phyloP scores from a whole-genome alignment of 2,113 vertebrate genomes.

The Thunnus maccoyii region DNA sequence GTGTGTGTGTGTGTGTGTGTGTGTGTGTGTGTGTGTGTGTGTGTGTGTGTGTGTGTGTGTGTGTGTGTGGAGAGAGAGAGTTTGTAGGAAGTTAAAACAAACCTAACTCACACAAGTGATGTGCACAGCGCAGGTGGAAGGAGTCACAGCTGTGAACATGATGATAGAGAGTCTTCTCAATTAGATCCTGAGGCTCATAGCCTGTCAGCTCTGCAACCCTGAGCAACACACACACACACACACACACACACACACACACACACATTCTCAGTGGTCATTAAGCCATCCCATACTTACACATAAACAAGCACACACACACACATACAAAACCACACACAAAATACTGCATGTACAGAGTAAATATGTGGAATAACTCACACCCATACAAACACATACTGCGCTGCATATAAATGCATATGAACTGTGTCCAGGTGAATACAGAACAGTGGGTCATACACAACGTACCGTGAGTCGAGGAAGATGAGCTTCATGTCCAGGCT shows the following conservation, averaged over 20 bases:
- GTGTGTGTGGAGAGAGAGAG: not conserved
- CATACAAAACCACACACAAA: not conserved
- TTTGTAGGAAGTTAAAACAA: slow-evolving; percentile 59
- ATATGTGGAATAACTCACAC: not conserved
- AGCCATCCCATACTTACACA: not conserved
- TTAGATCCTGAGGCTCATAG: slow-evolving; percentile 98
- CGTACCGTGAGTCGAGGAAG: slow-evolving; percentile 96
- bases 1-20: not conserved
- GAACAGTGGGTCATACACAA: not conserved
- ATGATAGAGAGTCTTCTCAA: slow-evolving; percentile 99
- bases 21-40: slow-evolving; percentile 5
- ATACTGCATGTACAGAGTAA: not conserved
- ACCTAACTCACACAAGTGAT: slow-evolving; percentile 94
- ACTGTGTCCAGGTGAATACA: not conserved
- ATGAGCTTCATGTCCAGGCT: slow-evolving; percentile 99
- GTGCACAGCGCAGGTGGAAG: slow-evolving; percentile 96
- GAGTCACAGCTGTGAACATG: slow-evolving; percentile 98
- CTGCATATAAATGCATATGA: no score
- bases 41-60: not conserved
- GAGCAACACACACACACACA: slow-evolving; percentile 64
- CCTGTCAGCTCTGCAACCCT: slow-evolving; percentile 98
- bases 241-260: slow-evolving; percentile 20
- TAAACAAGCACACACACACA: slow-evolving; percentile 3
- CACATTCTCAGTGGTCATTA: slow-evolving; percentile 9
- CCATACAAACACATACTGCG: not conserved